These are phyloP conservation scores for Tetragonula carbonaria DNA, from an alignment of 2,888 invertebrate genomes.

Conservation along the genomic window DNA sequence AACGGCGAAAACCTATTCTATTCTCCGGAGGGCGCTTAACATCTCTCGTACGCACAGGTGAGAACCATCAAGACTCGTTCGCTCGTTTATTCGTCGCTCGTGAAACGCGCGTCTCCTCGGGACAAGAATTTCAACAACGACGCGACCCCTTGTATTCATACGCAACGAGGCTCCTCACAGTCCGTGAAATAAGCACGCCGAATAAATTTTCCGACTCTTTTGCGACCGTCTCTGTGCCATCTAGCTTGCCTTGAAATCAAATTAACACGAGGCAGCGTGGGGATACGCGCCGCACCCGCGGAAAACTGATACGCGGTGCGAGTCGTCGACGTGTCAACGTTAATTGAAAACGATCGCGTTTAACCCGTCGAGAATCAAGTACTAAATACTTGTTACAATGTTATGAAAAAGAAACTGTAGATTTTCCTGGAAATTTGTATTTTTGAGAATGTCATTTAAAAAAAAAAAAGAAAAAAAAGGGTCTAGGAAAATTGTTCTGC, in stretches of 20 bases:
- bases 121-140: conserved; percentile 43
- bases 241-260: conserved; percentile 5
- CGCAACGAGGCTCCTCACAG: neutral
- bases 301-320: neutral
- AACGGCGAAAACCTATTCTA: conserved; percentile 47
- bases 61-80: conserved; percentile 54
- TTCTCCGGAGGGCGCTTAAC: conserved; percentile 55
- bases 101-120: conserved; percentile 11
- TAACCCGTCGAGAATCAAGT: neutral
- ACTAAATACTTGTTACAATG: too few species aligned
- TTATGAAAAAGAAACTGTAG: too few species aligned
- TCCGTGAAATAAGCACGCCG: conserved; percentile 27
- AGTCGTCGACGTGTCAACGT: neutral
- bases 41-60: conserved; percentile 39
- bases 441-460: too few species aligned
- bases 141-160: conserved; percentile 10
- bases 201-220: conserved; percentile 31
- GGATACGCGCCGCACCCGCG: neutral
- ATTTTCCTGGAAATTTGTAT: too few species aligned
- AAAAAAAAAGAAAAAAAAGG: too few species aligned
- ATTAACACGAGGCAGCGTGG: conserved; percentile 11
- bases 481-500: too few species aligned
- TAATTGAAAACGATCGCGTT: conserved; percentile 19
- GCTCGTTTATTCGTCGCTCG: conserved; percentile 44
- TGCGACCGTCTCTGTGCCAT: neutral